Base-by-base conservation (phyloP, 2,888 invertebrate genomes). In the Platycnemis pennipes region DNA sequence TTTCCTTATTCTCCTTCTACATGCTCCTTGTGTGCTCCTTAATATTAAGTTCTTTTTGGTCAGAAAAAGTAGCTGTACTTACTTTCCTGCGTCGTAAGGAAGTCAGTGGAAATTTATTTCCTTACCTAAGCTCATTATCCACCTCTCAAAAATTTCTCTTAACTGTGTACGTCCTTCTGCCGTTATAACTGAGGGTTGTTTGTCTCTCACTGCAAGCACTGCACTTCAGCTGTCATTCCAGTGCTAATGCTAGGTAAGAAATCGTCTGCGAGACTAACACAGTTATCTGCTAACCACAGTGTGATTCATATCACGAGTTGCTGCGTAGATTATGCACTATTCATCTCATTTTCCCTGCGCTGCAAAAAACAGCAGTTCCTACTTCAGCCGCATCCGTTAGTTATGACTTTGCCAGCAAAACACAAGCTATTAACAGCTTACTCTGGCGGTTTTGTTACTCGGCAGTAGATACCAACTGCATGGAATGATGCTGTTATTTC, bases 171-270 rank as follows among this genome's bases (percentile, higher is more conserved):
- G 77, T 37, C 77, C 77, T 77, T 37, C 37, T 37, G 77, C 77
- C 37, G 77, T 37, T 31, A 37, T 16, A 37, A 31, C 37, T 37
- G 77, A 77, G 77, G 31, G 77, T 77, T 77, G 77, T 77, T 77
- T 77, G 77, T 77, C 77, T 77, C 77, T 13, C 37, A 11, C 37
- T 7, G 77, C 26, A 37, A 31, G 77, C 11, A 13, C 1, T 11
- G 13, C 77, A 37, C 77, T 77, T 77, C 77, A 77, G 5, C 37
- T n/a, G 77, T 77, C 77, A 77, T 77, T 77, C 77, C 77, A 5
- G 37, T 37, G 77, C 77, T 77, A 77, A 77, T 77, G 77, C 77
- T 77, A 77, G 77, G 37, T 37, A 77, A 77, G 77, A 77, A 8
- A 31, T 31, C 77, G 63, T 26, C 63, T n/a, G 26, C 63, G 77